Percentiles rank a stretch among this genome's conserved stretches.
phyloP scores from a whole-genome alignment of 2,797 vertebrate genomes.

The Paratrypauchen microcephalus region DNA sequence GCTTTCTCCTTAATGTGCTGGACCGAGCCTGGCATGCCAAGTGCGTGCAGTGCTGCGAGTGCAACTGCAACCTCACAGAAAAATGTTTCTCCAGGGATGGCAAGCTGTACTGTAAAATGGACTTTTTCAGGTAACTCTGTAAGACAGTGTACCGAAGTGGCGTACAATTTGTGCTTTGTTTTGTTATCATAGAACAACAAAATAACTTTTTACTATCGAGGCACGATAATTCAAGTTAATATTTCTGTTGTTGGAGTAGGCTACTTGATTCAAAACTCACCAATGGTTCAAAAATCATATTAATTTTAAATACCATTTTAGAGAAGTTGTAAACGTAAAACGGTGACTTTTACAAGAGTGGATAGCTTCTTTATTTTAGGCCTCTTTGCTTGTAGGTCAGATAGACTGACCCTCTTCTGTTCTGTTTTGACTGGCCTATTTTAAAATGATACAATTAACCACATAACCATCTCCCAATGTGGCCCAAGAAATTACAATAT shows the following conservation, averaged over 20 bases:
- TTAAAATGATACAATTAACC: neutral
- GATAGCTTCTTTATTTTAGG: neutral
- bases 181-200: neutral
- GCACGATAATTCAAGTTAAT: neutral
- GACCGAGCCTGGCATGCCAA: conserved; percentile 99
- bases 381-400: neutral
- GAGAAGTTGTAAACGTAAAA: neutral
- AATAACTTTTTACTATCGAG: neutral
- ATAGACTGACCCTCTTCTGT: neutral
- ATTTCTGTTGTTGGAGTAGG: neutral
- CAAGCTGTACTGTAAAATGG: conserved; percentile 98
- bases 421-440: neutral
- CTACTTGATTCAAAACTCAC: no score
- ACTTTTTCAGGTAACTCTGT: conserved; percentile 97
- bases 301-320: neutral
- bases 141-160: neutral
- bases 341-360: neutral
- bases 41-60: conserved; percentile 99
- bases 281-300: no score
- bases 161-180: conserved; percentile 1
- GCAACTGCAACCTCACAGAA: conserved; percentile 97
- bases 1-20: conserved; percentile 97
- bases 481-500: neutral
- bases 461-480: neutral
- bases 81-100: conserved; percentile 98